Base-by-base conservation (phyloP, 2,888 invertebrate species). In the Sinohyriopsis cumingii region DNA sequence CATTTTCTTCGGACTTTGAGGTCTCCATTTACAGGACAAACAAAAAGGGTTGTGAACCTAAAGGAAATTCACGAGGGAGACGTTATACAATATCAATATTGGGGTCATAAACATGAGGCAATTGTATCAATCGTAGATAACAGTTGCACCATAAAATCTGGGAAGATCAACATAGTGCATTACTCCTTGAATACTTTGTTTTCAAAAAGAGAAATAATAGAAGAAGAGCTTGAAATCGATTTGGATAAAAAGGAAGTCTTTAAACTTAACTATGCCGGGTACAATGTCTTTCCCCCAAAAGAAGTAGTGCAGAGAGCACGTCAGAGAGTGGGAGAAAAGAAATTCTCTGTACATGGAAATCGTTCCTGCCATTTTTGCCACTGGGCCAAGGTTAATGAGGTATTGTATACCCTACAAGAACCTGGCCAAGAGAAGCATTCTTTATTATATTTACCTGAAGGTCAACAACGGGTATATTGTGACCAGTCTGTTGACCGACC, bases 341-440 rank as follows among this genome's bases (percentile, higher is more conserved):
- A 74, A 54, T 74, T 63, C 54, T 61, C 67, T 12, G 3, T 71
- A 1, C 25, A 62, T 33, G 63, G 68, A 9, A 68, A 71, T 33
- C 70, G 74, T n/a, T 69, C 71, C 6, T 62, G 68, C n/a, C 71
- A 74, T 63, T 74, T 74, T 53, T 74, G 74, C 33, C 69, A 74
- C 33, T 74, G 74, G 74, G 74, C 71, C 25, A 74, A 71, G 55
- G 45, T 74, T 20, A 62, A 65, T 45, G 55, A 65, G 56, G 59
- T 15, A 59, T 33, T 18, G 59, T 54, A 6, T 56, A 33, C 7
- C 7, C 28, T 15, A n/a, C 18, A 1, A 33, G 28, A 15, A 22
- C 6, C 25, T 15, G 53, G 45, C 6, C 55, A 63, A 55, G 19
- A 33, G 0, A 55, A 1, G 3, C 45, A 54, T 19, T 22, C 2